Evolutionary conservation across 2,113 vertebrate species (phyloP), one percentile per base, ranked within the genome.

Genomic region (Poeciliopsis prolifica): DNA sequence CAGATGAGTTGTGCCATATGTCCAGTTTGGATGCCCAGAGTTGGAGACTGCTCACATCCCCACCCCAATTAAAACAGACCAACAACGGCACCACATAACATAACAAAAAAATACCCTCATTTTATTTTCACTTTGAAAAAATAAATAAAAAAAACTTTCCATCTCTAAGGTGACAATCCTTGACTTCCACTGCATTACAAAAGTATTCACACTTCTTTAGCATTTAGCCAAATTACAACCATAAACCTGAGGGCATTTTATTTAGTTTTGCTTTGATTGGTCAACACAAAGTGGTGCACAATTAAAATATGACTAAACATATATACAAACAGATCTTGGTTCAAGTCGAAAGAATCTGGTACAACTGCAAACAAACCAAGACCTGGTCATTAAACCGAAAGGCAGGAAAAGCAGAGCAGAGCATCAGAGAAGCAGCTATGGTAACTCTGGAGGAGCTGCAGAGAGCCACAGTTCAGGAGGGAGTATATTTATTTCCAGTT

Each of bases 1-100:
- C 28, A 33, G 82, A 84, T 86, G 85, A 87, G 86, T 77, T 58
- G 73, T 69, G 80, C 83, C 89, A 88, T 85, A 86, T 87, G 87
- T 86, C 67, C 63, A 51, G 22, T 0, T 17, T 67, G 54, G 62
- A 28, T 75, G 63, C 51, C 51, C 51, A 71, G 30, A 30, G 42
- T 69, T 24, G 66, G 37, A 33, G 74, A 4, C 14, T 1, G 8
- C 17, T 12, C 30, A 42, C 7, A 28, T 28, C 24, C 15, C 13
- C 35, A 8, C 22, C 64, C 2, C 17, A 58, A 42, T 28, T 31
- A 37, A 79, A 90, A 92, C 77, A 77, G 80, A 68, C 72, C 48
- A 64, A 82, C 78, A 82, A 66, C 73, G 26, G 79, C 79, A 85
- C 73, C 81, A 31, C 28, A 68, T 74, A 37, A 24, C 7, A n/a